Base-by-base conservation (phyloP, 2,797 vertebrate genomes). In the Varecia variegata region DNA sequence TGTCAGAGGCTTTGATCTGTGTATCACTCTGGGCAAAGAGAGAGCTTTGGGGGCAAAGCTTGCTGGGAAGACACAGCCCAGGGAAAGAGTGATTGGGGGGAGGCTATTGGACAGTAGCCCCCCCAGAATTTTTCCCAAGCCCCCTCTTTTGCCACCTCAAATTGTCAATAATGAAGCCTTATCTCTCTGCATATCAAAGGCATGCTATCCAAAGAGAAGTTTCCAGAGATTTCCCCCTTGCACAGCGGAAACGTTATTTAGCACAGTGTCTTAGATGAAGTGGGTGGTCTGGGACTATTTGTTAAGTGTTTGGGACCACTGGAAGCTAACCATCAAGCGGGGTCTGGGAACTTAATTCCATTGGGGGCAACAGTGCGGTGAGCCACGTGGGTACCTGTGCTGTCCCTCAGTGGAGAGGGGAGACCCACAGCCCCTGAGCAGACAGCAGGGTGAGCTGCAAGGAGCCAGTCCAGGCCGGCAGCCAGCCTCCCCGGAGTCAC, bases 311-410 rank as follows among this genome's bases (percentile, higher is more conserved):
- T 40, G 50, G 10, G 71, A 15, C 43, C 35, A 10, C 7, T 4
- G 0, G 54, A 70, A 65, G 50, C 40, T 50, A 67, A n/a, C 32
- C 11, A 0, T 65, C 21, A 5, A 2, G 47, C 45, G 58, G 43
- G 17, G 30, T 25, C 62, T 23, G 83, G 88, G 38, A 91, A 43
- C 23, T 58, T 3, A 7, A n/a, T 20, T 80, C 68, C 40, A 6
- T 3, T 2, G 4, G 7, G 7, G 50, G 4, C 0, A 2, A 1
- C 0, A 1, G 11, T 10, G 27, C 2, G 9, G 7, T 21, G 62
- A 35, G 30, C 40, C 76, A 3, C 0, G 0, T 0, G 2, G 40
- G 17, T 35, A 30, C 54, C 5, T 43, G 30, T 38, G 15, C 12
- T 35, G 43, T n/a, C 65, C 32, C 4, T 0, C 0, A 7, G 77